Evolutionary conservation across 2,797 vertebrate genomes (phyloP), one percentile per base, ranked within the genome.

Genomic region (Selene dorsalis): DNA sequence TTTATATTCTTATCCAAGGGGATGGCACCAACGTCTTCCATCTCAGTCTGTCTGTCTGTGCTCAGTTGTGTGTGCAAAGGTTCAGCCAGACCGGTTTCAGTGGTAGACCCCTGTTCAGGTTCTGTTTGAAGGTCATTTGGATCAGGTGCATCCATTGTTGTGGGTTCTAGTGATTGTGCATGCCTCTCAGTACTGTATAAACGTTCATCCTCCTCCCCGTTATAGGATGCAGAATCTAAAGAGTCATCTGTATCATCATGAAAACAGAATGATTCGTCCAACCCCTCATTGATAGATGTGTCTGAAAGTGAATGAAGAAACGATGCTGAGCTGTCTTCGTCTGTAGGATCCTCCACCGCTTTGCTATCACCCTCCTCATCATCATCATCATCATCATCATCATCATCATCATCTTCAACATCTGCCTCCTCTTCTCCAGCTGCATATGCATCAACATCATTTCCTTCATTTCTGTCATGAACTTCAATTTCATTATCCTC

Each of bases 231-330:
- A 0, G 97, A 98, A 92, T 97, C 97, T 70, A 96, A 94, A 69
- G 97, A 95, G 26, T 96, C 96, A 0, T 97, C 97, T 41, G 96
- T 96, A 80, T 98, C 97, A 0, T 99, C 97, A 41, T 93, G 96
- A 90, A 96, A 99, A 87, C 97, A 97, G 2, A 99, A 99, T 47
- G 96, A 95, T 76, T 99, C 97, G 0, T 99, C 96, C 84, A 97
- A 87, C 0, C 96, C 97, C 83, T 98, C 96, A 0, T 97, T 95
- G 84, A 99, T 96, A 61, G 97, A 99, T 57, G 95, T 97, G 85
- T 99, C 98, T 0, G 98, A 99, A 79, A 99, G 95, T 0, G 97
- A 98, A 89, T 95, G 97, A 75, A 98, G 95, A 89, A 97, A 98
- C 20, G 97, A 99, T 20, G 95, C 95, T 0, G 97, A 98, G 3